phyloP scores from a whole-genome alignment of 2,888 invertebrate genomes.

The Leucoptera coffeella region DNA sequence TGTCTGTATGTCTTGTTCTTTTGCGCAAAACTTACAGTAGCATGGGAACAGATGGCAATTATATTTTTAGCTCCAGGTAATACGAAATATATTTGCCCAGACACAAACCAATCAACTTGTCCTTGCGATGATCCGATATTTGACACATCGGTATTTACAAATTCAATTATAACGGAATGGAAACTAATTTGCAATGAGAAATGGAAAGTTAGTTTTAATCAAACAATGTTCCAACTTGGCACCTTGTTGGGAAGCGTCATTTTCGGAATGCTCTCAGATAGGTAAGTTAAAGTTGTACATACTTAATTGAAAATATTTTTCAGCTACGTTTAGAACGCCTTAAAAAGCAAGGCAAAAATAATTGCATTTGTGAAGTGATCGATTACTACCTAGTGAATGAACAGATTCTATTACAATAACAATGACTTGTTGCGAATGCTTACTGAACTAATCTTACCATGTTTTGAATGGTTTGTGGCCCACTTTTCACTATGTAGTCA shows the following conservation, averaged over 20 bases:
- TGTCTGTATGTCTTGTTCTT: constrained; percentile 11
- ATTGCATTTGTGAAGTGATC: too few relatives aligned
- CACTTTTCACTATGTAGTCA: too few relatives aligned
- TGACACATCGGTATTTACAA: constrained; percentile 55
- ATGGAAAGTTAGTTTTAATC: constrained; percentile 61
- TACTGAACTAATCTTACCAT: too few relatives aligned
- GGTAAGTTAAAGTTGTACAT: too few relatives aligned
- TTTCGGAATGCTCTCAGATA: constrained; percentile 66
- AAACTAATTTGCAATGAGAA: constrained; percentile 60
- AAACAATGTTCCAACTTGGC: constrained; percentile 68
- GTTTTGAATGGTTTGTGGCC: too few relatives aligned
- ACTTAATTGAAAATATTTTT: too few relatives aligned
- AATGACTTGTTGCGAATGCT: too few relatives aligned
- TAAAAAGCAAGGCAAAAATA: too few relatives aligned
- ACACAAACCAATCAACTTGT: constrained; percentile 18
- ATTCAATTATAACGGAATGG: constrained; percentile 70
- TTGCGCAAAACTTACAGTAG: constrained; percentile 14
- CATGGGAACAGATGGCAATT: constrained; percentile 17
- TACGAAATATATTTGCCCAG: constrained; percentile 15
- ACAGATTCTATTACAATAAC: too few relatives aligned
- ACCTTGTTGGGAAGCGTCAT: constrained; percentile 63
- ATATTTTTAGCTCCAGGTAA: constrained; percentile 18
- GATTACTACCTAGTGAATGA: too few relatives aligned
- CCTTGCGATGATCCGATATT: constrained; percentile 51
- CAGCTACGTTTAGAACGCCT: too few relatives aligned